Conservation (phyloP, 2,888 invertebrate species). For the Scaptomyza tumidula region DNA sequence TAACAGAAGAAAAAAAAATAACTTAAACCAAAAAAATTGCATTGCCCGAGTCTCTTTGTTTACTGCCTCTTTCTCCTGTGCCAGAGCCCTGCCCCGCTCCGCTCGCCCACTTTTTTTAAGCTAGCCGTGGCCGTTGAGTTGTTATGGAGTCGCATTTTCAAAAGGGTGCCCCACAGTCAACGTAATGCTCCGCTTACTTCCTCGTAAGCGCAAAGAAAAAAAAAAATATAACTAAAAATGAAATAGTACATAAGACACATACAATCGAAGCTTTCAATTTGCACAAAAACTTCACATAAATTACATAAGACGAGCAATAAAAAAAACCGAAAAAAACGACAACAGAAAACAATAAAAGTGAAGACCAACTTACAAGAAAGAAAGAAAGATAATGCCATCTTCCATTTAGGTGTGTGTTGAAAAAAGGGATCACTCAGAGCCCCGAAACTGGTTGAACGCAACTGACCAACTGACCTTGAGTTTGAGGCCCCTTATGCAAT, state of each 20-base stretch:
- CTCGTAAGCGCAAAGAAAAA: constrained; percentile 50
- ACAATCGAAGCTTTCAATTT: constrained; percentile 73
- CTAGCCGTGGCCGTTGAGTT: constrained; percentile 25
- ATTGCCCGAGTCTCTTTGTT: constrained; percentile 30
- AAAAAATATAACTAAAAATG: constrained; percentile 19
- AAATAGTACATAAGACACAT: constrained; percentile 30
- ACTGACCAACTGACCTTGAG: constrained; percentile 75
- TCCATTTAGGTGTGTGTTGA: constrained; percentile 18
- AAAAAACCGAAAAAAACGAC: constrained; percentile 35
- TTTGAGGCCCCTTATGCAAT: constrained; percentile 44
- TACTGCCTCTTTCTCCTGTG: background rate
- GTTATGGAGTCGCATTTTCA: constrained; percentile 53
- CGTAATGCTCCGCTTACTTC: constrained; percentile 78
- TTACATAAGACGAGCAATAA: constrained; percentile 68
- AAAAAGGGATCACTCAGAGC: constrained; percentile 41
- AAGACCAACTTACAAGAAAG: constrained; percentile 21
- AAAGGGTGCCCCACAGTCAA: constrained; percentile 70
- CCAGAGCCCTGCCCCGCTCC: background rate
- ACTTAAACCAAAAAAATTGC: constrained; percentile 28
- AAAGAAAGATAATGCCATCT: constrained; percentile 6
- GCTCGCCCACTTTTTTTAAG: constrained; percentile 8
- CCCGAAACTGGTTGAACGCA: constrained; percentile 49
- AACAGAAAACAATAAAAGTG: constrained; percentile 30
- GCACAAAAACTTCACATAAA: constrained; percentile 78
- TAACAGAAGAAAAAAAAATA: constrained; percentile 15